phyloP scores from a whole-genome alignment of 2,888 invertebrate species.

The Emmelina monodactyla region DNA sequence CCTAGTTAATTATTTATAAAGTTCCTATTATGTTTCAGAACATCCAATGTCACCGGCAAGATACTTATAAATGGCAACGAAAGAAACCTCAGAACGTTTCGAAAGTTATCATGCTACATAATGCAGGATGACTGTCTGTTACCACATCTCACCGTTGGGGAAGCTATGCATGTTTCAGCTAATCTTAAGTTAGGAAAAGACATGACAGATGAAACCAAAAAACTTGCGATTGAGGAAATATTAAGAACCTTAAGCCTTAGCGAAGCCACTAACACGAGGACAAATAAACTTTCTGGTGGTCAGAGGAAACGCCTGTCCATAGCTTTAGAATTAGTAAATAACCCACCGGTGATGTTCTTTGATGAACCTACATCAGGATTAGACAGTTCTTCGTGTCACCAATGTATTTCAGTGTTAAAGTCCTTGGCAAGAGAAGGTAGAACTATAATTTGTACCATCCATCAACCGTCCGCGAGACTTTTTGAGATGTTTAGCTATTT shows the following conservation, averaged over 20 bases:
- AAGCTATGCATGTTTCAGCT: slow-evolving; percentile 93
- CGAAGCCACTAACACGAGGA: slow-evolving; percentile 81
- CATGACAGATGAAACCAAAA: slow-evolving; percentile 74
- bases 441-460: slow-evolving; percentile 95
- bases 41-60: slow-evolving; percentile 83
- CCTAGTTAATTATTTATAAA: background rate
- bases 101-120: slow-evolving; percentile 95
- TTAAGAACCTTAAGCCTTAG: slow-evolving; percentile 83
- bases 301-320: slow-evolving; percentile 91
- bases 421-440: slow-evolving; percentile 86
- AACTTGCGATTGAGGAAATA: slow-evolving; percentile 84
- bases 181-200: slow-evolving; percentile 89
- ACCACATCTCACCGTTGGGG: slow-evolving; percentile 88
- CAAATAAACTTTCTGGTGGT: slow-evolving; percentile 86
- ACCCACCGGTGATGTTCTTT: slow-evolving; percentile 97
- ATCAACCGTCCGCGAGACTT: slow-evolving; percentile 93
- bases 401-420: slow-evolving; percentile 88
- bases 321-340: slow-evolving; percentile 91
- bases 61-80: slow-evolving; percentile 89
- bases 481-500: slow-evolving; percentile 97
- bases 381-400: slow-evolving; percentile 94
- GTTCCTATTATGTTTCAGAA: slow-evolving; percentile 61
- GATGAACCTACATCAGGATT: slow-evolving; percentile 94
- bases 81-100: slow-evolving; percentile 84
- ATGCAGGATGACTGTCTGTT: slow-evolving; percentile 94